These are phyloP conservation scores for Colostygia pectinataria DNA, from an alignment of 2,888 invertebrate genomes.

Conservation along the genomic window DNA sequence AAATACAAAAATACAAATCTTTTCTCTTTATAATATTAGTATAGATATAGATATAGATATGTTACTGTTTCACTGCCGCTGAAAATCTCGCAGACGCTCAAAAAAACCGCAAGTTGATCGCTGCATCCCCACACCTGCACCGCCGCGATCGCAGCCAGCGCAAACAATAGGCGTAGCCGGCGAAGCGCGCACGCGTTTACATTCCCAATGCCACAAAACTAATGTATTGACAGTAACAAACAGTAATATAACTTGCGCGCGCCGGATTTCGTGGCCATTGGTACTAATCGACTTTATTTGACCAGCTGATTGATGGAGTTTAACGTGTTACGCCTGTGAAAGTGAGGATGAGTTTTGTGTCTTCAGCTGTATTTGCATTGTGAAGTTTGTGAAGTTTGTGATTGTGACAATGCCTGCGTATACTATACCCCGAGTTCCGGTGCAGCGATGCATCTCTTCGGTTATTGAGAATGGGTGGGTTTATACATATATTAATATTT, in stretches of 20 bases:
- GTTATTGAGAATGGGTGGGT: conserved; percentile 22
- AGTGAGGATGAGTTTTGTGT: conserved; percentile 16
- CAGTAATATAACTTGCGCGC: conserved; percentile 21
- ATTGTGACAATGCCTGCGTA: conserved; percentile 23
- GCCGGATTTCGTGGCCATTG: conserved; percentile 5
- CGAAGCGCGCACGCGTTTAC: conserved; percentile 40
- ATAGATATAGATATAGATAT: no score
- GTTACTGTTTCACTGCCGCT: no score
- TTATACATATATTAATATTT: no score
- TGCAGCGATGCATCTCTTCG: conserved; percentile 20
- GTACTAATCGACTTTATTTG: conserved; percentile 11
- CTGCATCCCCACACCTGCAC: conserved; percentile 19
- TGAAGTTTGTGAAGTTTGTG: conserved; percentile 13
- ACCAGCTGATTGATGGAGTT: conserved; percentile 11
- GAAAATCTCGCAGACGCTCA: not conserved
- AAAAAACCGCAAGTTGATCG: conserved; percentile 8
- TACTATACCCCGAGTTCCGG: conserved; percentile 22
- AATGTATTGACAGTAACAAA: conserved; percentile 41
- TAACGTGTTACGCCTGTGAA: conserved; percentile 2
- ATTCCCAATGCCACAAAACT: conserved; percentile 31
- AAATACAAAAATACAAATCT: no score
- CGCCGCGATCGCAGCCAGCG: conserved; percentile 25
- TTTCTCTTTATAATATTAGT: no score
- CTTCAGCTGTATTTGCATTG: conserved; percentile 1
- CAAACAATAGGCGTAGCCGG: conserved; percentile 39